Conservation (phyloP, 2,113 vertebrate species). For the Caranx ignobilis region DNA sequence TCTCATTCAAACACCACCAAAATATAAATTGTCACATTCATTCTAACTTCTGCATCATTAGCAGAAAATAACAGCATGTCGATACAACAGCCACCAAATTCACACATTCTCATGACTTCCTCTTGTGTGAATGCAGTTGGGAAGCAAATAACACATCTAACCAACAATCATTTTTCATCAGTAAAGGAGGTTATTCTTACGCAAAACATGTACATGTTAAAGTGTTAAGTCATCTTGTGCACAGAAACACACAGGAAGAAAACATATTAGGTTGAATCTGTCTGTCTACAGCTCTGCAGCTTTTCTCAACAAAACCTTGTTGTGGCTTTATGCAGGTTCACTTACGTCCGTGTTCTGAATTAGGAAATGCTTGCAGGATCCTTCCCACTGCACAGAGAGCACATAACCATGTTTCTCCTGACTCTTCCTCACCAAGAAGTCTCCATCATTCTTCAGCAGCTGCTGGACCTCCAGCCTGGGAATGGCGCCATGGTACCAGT, state of each 20-base stretch:
- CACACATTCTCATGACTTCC: not conserved
- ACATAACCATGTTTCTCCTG: slow-evolving; percentile 95
- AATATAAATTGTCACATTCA: not conserved
- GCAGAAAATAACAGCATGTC: not conserved
- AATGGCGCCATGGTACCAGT: slow-evolving; percentile 96
- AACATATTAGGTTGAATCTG: not conserved
- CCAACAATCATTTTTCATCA: too few species aligned
- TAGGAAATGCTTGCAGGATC: slow-evolving; percentile 93
- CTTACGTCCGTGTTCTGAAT: slow-evolving; percentile 91
- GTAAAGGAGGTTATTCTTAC: too few species aligned
- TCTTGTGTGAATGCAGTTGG: too few species aligned
- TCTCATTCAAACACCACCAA: not conserved
- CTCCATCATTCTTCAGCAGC: slow-evolving; percentile 88
- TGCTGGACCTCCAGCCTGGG: slow-evolving; percentile 90
- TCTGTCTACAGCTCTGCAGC: not conserved
- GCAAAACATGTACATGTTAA: not conserved
- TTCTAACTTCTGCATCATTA: not conserved
- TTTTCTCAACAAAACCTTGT: not conserved
- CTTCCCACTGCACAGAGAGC: slow-evolving; percentile 91
- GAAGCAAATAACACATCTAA: not conserved
- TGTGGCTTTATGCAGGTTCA: slow-evolving; percentile 40
- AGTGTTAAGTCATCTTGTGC: not conserved
- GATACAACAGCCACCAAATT: not conserved
- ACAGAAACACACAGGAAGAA: not conserved
- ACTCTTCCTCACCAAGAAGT: slow-evolving; percentile 96